Evolutionary conservation across 2,888 invertebrate genomes (phyloP).

Genomic region (Liposcelis brunnea): DNA sequence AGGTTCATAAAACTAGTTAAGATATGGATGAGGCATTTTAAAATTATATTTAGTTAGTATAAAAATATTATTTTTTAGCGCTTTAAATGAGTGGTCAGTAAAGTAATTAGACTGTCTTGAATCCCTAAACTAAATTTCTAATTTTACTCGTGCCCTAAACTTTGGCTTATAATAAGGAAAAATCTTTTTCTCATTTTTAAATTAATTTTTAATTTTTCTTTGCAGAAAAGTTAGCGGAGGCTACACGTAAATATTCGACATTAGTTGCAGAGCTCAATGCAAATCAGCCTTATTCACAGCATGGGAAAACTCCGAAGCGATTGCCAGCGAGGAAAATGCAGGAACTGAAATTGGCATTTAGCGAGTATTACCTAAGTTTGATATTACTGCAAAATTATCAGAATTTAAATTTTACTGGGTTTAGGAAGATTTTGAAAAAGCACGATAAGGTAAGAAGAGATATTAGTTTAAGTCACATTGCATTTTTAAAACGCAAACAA

Average conservation of each 20-base stretch:
- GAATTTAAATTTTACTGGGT: constrained; percentile 74
- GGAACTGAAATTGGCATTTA: constrained; percentile 73
- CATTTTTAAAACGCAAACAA: neutral
- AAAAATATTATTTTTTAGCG: constrained; percentile 1
- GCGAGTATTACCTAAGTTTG: constrained; percentile 74
- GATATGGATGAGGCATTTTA: neutral
- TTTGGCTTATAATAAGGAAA: too few relatives aligned
- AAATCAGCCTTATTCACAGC: constrained; percentile 16
- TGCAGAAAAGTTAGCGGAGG: constrained; percentile 72
- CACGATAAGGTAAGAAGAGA: constrained; percentile 53
- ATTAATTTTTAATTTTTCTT: constrained; percentile 10
- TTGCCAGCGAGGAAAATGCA: constrained; percentile 51
- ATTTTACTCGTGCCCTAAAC: too few relatives aligned
- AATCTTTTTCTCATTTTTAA: too few relatives aligned
- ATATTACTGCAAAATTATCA: constrained; percentile 79
- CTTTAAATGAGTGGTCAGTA: too few relatives aligned
- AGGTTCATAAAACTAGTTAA: neutral
- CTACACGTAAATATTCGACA: constrained; percentile 59
- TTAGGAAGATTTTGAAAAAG: constrained; percentile 78
- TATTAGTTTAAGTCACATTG: neutral
- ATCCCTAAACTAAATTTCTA: too few relatives aligned
- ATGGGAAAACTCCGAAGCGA: constrained; percentile 16
- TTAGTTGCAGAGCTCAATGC: constrained; percentile 24
- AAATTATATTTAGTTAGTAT: neutral
- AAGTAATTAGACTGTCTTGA: too few relatives aligned